phyloP scores from a whole-genome alignment of 1,140 invertebrate genomes.

The Euglossa dilemma region DNA sequence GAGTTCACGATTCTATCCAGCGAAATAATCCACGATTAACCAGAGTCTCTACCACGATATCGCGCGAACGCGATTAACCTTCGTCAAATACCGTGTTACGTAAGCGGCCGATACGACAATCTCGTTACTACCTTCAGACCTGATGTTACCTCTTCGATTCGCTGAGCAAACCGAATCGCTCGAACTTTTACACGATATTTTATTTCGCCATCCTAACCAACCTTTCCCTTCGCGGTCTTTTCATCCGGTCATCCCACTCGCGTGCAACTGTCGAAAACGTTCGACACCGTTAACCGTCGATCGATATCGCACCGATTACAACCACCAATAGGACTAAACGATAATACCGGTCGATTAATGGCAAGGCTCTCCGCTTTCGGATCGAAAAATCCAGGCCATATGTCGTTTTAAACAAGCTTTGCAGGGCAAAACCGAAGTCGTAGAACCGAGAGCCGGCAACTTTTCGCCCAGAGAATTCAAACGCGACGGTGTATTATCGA shows the following conservation, averaged over 20 bases:
- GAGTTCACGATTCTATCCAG: too few relatives aligned
- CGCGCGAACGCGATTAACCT: neutral
- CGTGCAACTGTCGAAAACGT: too few relatives aligned
- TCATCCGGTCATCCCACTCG: too few relatives aligned
- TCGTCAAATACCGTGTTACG: constrained; percentile 22
- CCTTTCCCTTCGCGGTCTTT: too few relatives aligned
- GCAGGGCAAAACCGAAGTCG: constrained; percentile 7
- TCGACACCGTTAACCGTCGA: too few relatives aligned
- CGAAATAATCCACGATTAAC: constrained; percentile 1
- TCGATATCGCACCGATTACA: neutral
- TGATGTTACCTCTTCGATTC: neutral
- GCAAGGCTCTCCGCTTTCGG: neutral
- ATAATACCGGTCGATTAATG: neutral
- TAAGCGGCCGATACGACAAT: constrained; percentile 24
- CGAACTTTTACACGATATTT: too few relatives aligned
- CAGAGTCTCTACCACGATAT: neutral
- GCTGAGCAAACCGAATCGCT: neutral
- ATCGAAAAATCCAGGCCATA: neutral
- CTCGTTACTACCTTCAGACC: neutral
- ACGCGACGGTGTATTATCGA: too few relatives aligned
- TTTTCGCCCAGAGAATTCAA: neutral
- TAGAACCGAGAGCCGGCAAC: neutral
- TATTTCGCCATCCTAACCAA: too few relatives aligned
- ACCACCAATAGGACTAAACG: neutral
- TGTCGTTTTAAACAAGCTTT: neutral